Conservation (phyloP, 2,113 vertebrate genomes). For the Pangasianodon gigas region DNA sequence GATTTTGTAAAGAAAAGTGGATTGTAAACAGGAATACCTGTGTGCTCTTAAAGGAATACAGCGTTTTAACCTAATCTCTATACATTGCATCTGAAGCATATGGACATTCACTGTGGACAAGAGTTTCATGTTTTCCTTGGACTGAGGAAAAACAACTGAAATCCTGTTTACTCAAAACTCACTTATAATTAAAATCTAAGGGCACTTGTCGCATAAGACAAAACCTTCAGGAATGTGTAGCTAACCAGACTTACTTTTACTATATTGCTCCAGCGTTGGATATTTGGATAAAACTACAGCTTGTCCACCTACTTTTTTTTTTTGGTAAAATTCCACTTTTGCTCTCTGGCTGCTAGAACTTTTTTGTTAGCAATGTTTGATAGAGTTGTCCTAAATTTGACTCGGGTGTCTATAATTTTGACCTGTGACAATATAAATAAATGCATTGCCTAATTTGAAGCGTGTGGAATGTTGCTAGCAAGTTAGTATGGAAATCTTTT, state of each 20-base stretch:
- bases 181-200: background rate
- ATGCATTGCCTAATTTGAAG: background rate
- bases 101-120: background rate
- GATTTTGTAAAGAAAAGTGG: background rate
- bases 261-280: background rate
- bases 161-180: background rate
- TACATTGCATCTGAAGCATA: background rate
- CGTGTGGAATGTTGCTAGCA: background rate
- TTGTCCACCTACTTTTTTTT: too few relatives aligned
- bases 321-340: background rate
- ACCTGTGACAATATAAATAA: background rate
- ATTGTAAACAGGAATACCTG: background rate
- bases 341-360: background rate
- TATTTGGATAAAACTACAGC: background rate
- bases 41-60: background rate
- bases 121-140: background rate
- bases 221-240: background rate
- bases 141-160: background rate
- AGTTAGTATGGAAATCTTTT: background rate
- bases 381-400: background rate
- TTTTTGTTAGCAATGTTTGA: background rate
- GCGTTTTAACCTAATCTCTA: background rate
- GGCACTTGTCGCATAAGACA: background rate
- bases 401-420: background rate
- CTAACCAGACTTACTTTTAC: background rate